A percentile compares a stretch with the other conserved stretches of the same genome.
Conservation (phyloP, 2,797 vertebrate species). For the Fistularia tabacaria region DNA sequence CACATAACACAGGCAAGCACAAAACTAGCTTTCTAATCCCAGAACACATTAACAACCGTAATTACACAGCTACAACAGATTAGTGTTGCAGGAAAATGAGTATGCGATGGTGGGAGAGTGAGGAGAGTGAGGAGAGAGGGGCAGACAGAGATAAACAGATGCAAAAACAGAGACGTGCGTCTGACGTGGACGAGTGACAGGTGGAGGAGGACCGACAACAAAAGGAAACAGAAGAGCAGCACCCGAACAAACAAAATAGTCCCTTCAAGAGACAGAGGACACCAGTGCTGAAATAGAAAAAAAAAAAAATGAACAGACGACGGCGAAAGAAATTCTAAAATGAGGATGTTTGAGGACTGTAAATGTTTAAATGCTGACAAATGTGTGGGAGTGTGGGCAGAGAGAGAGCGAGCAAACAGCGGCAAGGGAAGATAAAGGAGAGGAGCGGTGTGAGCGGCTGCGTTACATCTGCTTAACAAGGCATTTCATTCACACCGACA, state of each 20-base stretch:
- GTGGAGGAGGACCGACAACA: conserved; percentile 1
- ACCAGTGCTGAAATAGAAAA: conserved; percentile 17
- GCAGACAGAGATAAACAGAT: conserved; percentile 23
- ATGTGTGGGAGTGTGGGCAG: conserved; percentile 18
- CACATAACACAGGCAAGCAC: conserved; percentile 15
- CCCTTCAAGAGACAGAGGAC: conserved; percentile 5
- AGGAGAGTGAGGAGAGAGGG: conserved; percentile 6
- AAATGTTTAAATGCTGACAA: conserved; percentile 28
- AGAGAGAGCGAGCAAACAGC: conserved; percentile 15
- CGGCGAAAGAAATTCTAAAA: conserved; percentile 24
- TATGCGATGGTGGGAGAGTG: conserved; percentile 25
- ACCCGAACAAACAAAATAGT: conserved; percentile 14
- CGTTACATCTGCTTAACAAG: conserved; percentile 35
- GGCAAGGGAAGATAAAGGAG: conserved; percentile 7
- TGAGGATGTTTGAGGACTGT: conserved; percentile 6
- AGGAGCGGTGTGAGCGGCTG: conserved; percentile 10
- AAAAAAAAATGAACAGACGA: conserved; percentile 4
- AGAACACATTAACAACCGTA: conserved; percentile 64
- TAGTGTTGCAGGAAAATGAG: conserved; percentile 57
- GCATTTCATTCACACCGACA: conserved; percentile 42
- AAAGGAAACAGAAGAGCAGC: conserved; percentile 1
- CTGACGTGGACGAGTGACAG: not conserved
- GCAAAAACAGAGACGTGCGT: not conserved
- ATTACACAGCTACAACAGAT: conserved; percentile 67
- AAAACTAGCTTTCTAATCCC: conserved; percentile 62